Evolutionary conservation across 2,888 invertebrate species (phyloP), one percentile per base, ranked within the genome.

Genomic region (Noctua fimbriata): DNA sequence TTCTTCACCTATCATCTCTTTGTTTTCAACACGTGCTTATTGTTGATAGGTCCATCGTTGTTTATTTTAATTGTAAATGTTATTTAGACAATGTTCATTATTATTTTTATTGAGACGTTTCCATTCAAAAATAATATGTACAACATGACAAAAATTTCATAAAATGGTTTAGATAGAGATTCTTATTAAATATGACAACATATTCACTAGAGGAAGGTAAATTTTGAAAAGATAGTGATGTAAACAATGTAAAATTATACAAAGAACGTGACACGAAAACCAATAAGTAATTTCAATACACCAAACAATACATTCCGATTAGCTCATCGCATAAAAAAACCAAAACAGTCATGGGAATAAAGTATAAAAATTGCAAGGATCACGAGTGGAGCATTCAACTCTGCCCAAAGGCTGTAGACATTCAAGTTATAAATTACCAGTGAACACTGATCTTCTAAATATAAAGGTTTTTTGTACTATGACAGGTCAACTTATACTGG

Each of bases 311-410:
- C 67, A 81, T 76, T 77, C 65, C 72, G 75, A 85, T 87, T 83
- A 84, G 73, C 66, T 84, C 63, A 80, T 81, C 78, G 66, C 44
- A 76, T 73, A 79, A 82, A 86, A 87, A 85, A 87, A 84, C 75
- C 32, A 83, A 80, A 85, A 84, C 79, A 75, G 78, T 83, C 87
- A 85, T 91, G 89, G 83, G 89, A 89, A 85, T 85, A 78, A 75
- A 82, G 78, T 75, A 79, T 82, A 78, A 85, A 88, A 89, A 87
- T 87, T 81, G 82, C 81, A 77, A 80, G 69, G 76, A 78, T 73
- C 78, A 85, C 87, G 90, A 88, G 76, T 85, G 79, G 84, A 82
- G 41, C 85, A 65, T 92, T 92, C 90, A 92, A 92, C 92, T 89
- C 81, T 44, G 78, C 80, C 84, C 74, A 86, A 90, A 89, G 82